These are phyloP conservation scores for Papilio gigon DNA, from an alignment of 2,888 invertebrate species.

Conservation along the genomic window DNA sequence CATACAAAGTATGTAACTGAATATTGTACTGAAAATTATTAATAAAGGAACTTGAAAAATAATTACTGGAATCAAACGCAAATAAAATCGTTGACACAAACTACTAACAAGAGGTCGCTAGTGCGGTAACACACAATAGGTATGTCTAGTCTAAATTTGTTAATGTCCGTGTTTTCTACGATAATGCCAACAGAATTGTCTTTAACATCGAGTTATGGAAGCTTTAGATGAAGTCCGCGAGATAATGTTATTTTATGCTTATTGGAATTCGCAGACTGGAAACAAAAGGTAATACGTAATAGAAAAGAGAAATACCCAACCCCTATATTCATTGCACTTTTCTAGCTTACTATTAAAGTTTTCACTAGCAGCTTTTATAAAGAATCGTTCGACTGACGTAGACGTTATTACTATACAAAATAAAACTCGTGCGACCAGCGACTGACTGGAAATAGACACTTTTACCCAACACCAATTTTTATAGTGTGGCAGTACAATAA, in stretches of 20 bases:
- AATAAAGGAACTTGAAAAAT: too few species aligned
- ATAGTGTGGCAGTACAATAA: too few species aligned
- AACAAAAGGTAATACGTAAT: slow-evolving; percentile 22
- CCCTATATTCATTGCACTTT: neutral
- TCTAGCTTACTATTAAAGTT: neutral
- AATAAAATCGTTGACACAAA: neutral
- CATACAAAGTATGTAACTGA: too few species aligned
- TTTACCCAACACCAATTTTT: too few species aligned
- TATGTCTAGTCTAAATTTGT: slow-evolving; percentile 12
- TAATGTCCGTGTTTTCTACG: slow-evolving; percentile 3
- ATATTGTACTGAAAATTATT: too few species aligned
- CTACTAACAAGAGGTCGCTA: neutral
- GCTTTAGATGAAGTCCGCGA: slow-evolving; percentile 12
- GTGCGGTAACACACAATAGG: neutral
- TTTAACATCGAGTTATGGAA: slow-evolving; percentile 5
- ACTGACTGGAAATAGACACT: neutral
- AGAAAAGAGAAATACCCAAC: slow-evolving; percentile 4
- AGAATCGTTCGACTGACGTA: neutral
- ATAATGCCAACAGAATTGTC: slow-evolving; percentile 21
- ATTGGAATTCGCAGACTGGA: slow-evolving; percentile 17
- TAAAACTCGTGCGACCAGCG: neutral
- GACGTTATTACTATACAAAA: neutral
- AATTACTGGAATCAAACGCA: neutral
- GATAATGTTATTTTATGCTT: slow-evolving; percentile 19
- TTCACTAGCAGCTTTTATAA: neutral